phyloP scores from a whole-genome alignment of 2,797 vertebrate species.

The Pagetopsis macropterus region DNA sequence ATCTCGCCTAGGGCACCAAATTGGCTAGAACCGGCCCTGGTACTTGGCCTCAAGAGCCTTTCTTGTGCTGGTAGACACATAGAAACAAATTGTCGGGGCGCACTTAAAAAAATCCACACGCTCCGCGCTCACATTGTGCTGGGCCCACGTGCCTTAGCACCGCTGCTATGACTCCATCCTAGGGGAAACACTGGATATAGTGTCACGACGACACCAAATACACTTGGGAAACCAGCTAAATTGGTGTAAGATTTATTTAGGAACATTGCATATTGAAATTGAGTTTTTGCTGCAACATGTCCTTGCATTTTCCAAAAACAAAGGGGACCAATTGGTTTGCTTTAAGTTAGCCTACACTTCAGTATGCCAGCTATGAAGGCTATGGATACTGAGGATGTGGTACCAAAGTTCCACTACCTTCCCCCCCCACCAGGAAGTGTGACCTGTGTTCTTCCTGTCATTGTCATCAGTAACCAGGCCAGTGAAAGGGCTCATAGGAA shows the following conservation, averaged over 20 bases:
- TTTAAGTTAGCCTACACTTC: neutral
- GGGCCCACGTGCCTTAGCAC: too few relatives aligned
- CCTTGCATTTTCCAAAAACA: constrained; percentile 8
- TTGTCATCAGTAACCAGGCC: constrained; percentile 75
- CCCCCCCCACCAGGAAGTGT: constrained; percentile 63
- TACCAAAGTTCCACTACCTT: constrained; percentile 32
- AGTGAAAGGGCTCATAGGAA: constrained; percentile 49
- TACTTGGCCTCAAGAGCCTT: too few relatives aligned
- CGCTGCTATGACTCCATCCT: too few relatives aligned
- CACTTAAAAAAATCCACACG: too few relatives aligned
- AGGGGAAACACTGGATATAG: too few relatives aligned
- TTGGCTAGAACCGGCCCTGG: too few relatives aligned
- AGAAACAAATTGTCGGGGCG: too few relatives aligned
- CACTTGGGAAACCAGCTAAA: neutral
- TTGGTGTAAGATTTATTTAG: too few relatives aligned
- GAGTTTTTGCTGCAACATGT: neutral
- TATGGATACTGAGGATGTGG: constrained; percentile 34
- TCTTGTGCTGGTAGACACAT: too few relatives aligned
- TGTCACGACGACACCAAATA: too few relatives aligned
- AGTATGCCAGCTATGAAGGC: neutral
- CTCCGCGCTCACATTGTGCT: too few relatives aligned
- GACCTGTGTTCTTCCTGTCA: constrained; percentile 77
- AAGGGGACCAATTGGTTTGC: neutral
- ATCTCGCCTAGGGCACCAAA: too few relatives aligned
- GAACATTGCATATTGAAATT: neutral